These are phyloP conservation scores for Ctenopoma multispine DNA, from an alignment of 2,797 vertebrate genomes.

Conservation along the genomic window DNA sequence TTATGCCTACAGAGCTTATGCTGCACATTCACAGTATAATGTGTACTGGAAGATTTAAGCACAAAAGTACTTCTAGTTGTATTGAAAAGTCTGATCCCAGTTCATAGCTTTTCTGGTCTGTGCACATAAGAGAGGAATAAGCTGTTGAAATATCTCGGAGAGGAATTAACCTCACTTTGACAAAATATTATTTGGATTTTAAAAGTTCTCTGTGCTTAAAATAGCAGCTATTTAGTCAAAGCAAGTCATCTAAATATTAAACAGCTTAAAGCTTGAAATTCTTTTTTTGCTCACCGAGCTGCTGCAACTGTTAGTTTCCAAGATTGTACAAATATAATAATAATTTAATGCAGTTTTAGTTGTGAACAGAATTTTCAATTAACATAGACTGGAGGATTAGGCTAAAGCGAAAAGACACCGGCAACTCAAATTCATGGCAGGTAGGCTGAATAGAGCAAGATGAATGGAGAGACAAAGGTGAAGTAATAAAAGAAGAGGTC, in stretches of 20 bases:
- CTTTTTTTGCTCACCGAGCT: background rate
- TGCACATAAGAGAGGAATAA: background rate
- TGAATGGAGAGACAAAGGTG: conserved; percentile 19
- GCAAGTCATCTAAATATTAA: background rate
- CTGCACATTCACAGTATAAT: conserved; percentile 3
- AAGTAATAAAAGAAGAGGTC: conserved; percentile 10
- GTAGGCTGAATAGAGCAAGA: conserved; percentile 1
- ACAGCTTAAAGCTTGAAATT: background rate
- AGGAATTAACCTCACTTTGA: background rate
- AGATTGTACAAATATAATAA: background rate
- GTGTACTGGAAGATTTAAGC: background rate
- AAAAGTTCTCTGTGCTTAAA: background rate
- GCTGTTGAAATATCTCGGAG: background rate
- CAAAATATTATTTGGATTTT: background rate
- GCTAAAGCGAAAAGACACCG: background rate
- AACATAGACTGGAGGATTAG: background rate
- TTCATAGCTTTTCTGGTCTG: background rate
- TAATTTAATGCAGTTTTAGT: background rate
- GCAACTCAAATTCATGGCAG: conserved; percentile 21
- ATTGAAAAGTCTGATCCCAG: background rate
- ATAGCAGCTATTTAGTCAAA: background rate
- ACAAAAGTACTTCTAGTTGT: no score
- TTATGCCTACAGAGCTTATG: background rate
- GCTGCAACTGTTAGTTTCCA: background rate
- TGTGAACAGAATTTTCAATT: conserved; percentile 1